phyloP scores from a whole-genome alignment of 2,113 vertebrate species.

The Mormyrus iriodes region DNA sequence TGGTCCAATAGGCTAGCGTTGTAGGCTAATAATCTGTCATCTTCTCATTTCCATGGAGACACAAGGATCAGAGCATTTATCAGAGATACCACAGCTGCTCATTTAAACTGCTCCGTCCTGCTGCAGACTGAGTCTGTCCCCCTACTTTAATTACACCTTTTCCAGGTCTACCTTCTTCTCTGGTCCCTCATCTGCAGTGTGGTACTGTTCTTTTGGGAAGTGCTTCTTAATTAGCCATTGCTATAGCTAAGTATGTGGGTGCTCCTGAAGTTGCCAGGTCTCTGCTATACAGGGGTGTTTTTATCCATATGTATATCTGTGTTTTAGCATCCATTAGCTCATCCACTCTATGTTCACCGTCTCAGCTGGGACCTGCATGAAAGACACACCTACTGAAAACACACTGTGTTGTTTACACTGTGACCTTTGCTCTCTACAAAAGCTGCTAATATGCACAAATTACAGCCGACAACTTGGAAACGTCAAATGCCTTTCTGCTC shows the following conservation, averaged over 20 bases:
- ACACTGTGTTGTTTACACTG: slow-evolving; percentile 60
- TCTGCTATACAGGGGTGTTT: background rate
- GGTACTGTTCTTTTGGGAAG: background rate
- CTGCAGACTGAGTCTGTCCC: slow-evolving; percentile 12
- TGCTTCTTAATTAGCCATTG: background rate
- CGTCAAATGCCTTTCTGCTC: slow-evolving; percentile 76
- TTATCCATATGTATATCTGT: background rate
- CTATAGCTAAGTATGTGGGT: background rate
- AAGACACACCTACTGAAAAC: slow-evolving; percentile 31
- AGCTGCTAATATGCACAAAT: slow-evolving; percentile 84
- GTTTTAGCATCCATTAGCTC: background rate
- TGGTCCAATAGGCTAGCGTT: slow-evolving; percentile 5
- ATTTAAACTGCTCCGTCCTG: slow-evolving; percentile 39
- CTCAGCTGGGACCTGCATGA: slow-evolving; percentile 3
- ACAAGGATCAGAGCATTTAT: slow-evolving; percentile 30
- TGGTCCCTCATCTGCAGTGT: background rate
- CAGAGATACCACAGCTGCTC: slow-evolving; percentile 41
- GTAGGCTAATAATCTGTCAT: slow-evolving; percentile 12
- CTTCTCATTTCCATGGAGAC: background rate
- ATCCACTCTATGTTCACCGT: background rate
- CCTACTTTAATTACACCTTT: slow-evolving; percentile 51
- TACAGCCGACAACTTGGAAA: slow-evolving; percentile 74
- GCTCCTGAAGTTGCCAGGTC: background rate
- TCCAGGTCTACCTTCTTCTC: slow-evolving; percentile 50
- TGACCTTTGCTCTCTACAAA: slow-evolving; percentile 76